Evolutionary conservation across 2,113 vertebrate species (phyloP).

Genomic region (Gasterosteus nipponicus): DNA sequence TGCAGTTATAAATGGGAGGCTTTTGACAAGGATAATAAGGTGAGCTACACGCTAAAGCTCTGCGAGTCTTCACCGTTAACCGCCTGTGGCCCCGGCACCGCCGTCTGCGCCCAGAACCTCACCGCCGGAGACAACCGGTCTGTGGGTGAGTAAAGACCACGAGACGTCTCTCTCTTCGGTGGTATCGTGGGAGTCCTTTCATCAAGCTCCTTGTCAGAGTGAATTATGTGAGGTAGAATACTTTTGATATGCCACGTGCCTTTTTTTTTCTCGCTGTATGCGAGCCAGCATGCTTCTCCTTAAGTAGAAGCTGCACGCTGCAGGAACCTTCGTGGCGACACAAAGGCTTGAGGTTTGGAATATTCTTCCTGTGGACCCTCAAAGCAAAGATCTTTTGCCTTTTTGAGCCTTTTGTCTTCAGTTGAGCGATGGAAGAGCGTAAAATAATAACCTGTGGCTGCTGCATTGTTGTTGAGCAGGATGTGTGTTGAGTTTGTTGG

Average conservation of each 20-base stretch:
- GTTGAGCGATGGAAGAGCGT: not conserved
- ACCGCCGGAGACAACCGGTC: conserved; percentile 47
- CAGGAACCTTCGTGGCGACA: not conserved
- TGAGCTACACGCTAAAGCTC: conserved; percentile 87
- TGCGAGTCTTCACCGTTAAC: conserved; percentile 77
- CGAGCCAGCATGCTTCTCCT: not conserved
- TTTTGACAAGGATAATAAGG: conserved; percentile 82
- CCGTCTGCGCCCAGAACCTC: conserved; percentile 82
- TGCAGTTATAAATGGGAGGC: conserved; percentile 92
- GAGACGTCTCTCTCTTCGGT: not conserved
- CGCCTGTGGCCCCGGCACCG: conserved; percentile 76
- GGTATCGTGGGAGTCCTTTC: not conserved
- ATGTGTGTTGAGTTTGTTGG: not conserved
- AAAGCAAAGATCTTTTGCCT: not conserved
- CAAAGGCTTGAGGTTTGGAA: not conserved
- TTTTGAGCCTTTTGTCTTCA: not conserved
- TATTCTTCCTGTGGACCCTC: too few relatives aligned
- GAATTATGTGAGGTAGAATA: too few relatives aligned
- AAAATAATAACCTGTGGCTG: not conserved
- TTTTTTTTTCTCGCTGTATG: too few relatives aligned
- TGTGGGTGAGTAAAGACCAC: conserved; percentile 86
- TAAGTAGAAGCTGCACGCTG: not conserved
- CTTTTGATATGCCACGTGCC: too few relatives aligned
- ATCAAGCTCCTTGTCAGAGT: too few relatives aligned
- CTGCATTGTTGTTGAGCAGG: not conserved